Conservation (phyloP, 2,113 vertebrate species). For the Oplegnathus fasciatus region DNA sequence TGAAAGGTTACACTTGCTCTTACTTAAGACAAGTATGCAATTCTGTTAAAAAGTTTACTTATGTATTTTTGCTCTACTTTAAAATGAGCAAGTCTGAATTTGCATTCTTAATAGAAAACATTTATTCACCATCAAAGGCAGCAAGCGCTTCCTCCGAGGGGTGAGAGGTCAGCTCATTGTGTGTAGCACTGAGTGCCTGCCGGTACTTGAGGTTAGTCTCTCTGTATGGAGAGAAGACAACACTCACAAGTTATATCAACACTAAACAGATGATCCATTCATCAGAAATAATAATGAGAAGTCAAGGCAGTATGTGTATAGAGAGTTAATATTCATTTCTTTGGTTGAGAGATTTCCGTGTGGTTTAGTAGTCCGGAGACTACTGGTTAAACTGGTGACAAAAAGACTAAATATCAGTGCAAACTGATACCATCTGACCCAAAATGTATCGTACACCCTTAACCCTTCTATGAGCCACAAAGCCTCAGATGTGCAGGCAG, state of each 20-base stretch:
- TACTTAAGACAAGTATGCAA: not conserved
- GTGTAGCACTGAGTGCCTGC: conserved; percentile 89
- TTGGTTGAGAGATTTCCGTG: not conserved
- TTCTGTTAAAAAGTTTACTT: not conserved
- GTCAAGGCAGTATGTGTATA: not conserved
- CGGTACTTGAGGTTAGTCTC: conserved; percentile 96
- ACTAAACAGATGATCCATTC: not conserved
- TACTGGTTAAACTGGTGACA: not conserved
- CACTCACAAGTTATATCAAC: not conserved
- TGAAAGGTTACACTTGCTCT: not conserved
- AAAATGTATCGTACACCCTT: not conserved
- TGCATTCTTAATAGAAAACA: not conserved
- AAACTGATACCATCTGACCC: not conserved
- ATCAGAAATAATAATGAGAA: not conserved
- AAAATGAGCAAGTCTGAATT: conserved; percentile 6
- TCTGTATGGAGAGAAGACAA: conserved; percentile 73
- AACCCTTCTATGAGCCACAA: not conserved
- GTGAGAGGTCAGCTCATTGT: conserved; percentile 81
- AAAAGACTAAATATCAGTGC: not conserved
- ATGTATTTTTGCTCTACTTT: conserved; percentile 1
- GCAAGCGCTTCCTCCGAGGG: conserved; percentile 82
- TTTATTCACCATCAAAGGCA: conserved; percentile 88
- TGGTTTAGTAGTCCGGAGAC: not conserved
- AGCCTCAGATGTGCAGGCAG: not conserved
- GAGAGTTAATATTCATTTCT: not conserved